A percentile compares a stretch with the other conserved stretches of the same genome.
phyloP scores from a whole-genome alignment of 2,888 invertebrate species.

The Drosophila quasianomalipes region DNA sequence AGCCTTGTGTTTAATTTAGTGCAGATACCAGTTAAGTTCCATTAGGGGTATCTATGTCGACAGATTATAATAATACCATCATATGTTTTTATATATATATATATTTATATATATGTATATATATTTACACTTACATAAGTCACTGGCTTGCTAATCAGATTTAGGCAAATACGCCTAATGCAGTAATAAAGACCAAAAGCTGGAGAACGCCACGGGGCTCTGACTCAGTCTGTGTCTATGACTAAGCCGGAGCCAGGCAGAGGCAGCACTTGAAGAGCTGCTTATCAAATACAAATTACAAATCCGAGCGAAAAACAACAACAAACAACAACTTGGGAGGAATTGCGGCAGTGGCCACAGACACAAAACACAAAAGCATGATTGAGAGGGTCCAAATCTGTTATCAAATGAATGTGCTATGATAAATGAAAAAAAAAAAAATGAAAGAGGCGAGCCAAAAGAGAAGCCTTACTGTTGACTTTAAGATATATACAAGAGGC shows the following conservation, averaged over 20 bases:
- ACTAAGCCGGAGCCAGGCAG: conserved; percentile 27
- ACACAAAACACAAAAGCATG: conserved; percentile 72
- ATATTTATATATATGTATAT: neutral
- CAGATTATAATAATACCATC: neutral
- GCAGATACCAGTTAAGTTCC: neutral
- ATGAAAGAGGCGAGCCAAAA: conserved; percentile 7
- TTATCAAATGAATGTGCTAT: conserved; percentile 75
- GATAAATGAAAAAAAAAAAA: conserved; percentile 57
- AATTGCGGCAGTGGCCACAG: conserved; percentile 39
- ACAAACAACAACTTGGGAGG: conserved; percentile 20
- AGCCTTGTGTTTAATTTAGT: neutral
- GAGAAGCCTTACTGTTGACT: conserved; percentile 61
- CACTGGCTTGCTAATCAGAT: conserved; percentile 60
- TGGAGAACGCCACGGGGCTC: conserved; percentile 22
- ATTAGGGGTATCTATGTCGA: neutral
- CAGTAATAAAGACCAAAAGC: conserved; percentile 62
- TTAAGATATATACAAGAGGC: conserved; percentile 64
- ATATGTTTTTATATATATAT: neutral
- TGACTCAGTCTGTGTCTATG: conserved; percentile 7
- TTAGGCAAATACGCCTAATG: conserved; percentile 62
- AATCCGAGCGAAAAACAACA: conserved; percentile 55
- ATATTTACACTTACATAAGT: conserved; percentile 13
- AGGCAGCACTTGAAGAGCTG: conserved; percentile 56
- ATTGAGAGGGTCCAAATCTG: conserved; percentile 72
- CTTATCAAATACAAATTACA: conserved; percentile 78